A percentile compares a stretch with the other conserved stretches of the same genome.
These are phyloP conservation scores for Drosophila kanekoi DNA, from an alignment of 2,888 invertebrate genomes.

Conservation along the genomic window DNA sequence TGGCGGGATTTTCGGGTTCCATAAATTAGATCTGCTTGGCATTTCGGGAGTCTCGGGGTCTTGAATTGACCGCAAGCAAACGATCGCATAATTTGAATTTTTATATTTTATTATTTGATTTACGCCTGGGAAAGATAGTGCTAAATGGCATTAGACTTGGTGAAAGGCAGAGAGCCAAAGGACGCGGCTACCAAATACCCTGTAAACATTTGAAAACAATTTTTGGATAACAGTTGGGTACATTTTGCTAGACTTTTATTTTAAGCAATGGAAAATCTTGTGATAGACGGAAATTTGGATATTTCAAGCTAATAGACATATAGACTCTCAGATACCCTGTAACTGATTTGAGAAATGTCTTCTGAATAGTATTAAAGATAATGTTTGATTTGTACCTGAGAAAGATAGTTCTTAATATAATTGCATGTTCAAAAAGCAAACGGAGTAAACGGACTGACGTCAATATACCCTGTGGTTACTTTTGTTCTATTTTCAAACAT, in stretches of 20 bases:
- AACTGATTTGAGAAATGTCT: no score
- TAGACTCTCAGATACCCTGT: no score
- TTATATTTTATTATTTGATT: slow-evolving; percentile 67
- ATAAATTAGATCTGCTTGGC: slow-evolving; percentile 57
- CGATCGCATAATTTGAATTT: slow-evolving; percentile 53
- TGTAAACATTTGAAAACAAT: background rate
- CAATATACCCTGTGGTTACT: background rate
- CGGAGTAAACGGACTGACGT: background rate
- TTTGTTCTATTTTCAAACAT: background rate
- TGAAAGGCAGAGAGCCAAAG: background rate
- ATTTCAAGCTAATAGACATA: no score
- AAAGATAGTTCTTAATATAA: no score
- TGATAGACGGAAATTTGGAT: no score
- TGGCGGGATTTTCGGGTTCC: slow-evolving; percentile 10
- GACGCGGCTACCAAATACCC: slow-evolving; percentile 4
- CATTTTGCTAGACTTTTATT: no score
- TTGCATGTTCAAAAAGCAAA: no score
- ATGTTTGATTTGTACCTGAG: no score
- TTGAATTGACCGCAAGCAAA: slow-evolving; percentile 24
- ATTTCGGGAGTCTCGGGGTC: slow-evolving; percentile 23
- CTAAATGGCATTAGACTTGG: slow-evolving; percentile 5
- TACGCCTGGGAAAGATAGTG: slow-evolving; percentile 38
- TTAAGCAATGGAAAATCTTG: no score
- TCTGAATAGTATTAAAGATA: no score
- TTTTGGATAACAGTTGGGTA: no score